Base-by-base conservation (phyloP, 2,888 invertebrate species). In the Siphlonurus alternatus region DNA sequence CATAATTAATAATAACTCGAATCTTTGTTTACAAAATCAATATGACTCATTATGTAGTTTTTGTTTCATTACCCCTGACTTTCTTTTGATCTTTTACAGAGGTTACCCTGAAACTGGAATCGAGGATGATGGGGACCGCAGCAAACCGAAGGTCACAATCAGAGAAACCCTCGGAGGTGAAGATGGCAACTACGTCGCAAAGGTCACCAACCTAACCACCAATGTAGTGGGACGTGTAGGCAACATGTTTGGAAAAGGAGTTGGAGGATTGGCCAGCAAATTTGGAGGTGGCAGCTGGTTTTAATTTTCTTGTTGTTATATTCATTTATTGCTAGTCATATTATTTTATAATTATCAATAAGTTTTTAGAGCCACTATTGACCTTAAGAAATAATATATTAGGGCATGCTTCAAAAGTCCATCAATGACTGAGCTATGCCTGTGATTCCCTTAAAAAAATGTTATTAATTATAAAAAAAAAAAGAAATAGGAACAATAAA, bases 281-380 rank as follows among this genome's bases (percentile, higher is more conserved):
- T 82, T 93, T 69, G 91, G 92, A 68, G 88, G 89, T 70, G 87
- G 89, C 68, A 88, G 88, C 76, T 90, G 90, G 90, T 90, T 91
- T 81, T 90, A 85, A 80, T 62, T 62, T 63, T 23, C 23, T 63
- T 59, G 25, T 61, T 60, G 19, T 24, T 25, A 24, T 60, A 61
- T 23, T 66, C 63, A 53, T 66, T 65, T 61, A 23, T 23, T n/a
- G 25, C 61, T 19, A 61, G 24, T 38, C 24, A 25, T 61, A 38
- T 61, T 61, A 61, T 61, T n/a, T 25, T 20, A 25, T 25, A 25
- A 24, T 61, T 61, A 25, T 63, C 20, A 23, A 59, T 15, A 23
- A 64, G 22, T 59, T 59, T 64, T 64, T 25, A 54, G 61, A 61
- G 59, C 51, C 59, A 61, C 59, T 65, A 65, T 62, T 62, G 54